phyloP scores from a whole-genome alignment of 2,888 invertebrate species.

The Aporophyla lueneburgensis region DNA sequence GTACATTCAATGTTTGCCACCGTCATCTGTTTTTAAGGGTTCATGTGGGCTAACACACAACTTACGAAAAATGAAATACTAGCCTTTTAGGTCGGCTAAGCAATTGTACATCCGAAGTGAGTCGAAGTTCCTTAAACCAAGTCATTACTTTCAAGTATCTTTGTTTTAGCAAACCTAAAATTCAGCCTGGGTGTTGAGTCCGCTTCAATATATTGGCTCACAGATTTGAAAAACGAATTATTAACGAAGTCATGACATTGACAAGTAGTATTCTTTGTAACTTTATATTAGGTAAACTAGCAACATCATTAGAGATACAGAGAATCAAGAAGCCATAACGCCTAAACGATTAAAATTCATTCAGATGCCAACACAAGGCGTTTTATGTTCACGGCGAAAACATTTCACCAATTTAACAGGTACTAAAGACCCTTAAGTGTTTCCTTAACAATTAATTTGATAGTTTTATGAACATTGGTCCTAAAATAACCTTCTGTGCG shows the following conservation, averaged over 20 bases:
- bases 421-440: not conserved
- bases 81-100: not conserved
- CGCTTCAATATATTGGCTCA: not conserved
- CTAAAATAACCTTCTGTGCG: slow-evolving; percentile 23
- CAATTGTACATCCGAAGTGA: not conserved
- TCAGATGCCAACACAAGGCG: not conserved
- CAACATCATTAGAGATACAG: not conserved
- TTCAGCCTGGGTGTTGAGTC: not conserved
- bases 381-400: not conserved
- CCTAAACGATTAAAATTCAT: not conserved
- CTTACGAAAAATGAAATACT: not conserved
- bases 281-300: not conserved
- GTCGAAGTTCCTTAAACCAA: no score
- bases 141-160: not conserved
- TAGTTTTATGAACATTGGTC: slow-evolving; percentile 16
- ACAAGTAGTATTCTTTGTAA: not conserved
- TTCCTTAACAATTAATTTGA: slow-evolving; percentile 19
- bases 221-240: not conserved
- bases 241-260: not conserved
- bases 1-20: not conserved
- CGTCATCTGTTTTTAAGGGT: not conserved
- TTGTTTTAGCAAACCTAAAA: not conserved
- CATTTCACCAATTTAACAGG: not conserved
- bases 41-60: not conserved
- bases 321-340: not conserved